Evolutionary conservation across 2,797 vertebrate species (phyloP).

Genomic region (Yasuhikotakia modesta): DNA sequence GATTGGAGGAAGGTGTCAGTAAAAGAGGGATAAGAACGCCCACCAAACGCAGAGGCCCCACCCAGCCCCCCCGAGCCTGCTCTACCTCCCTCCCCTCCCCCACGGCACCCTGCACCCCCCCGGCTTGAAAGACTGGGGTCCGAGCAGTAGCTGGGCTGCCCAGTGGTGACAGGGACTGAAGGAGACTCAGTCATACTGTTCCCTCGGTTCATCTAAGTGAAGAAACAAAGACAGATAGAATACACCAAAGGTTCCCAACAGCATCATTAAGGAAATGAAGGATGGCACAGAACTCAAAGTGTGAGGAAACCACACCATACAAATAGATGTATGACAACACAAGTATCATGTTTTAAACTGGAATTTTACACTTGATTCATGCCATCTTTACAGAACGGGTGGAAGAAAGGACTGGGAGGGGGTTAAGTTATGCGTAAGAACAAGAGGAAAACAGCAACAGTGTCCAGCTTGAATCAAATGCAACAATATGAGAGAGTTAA

Average conservation of each 20-base stretch:
- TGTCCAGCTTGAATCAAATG: conserved; percentile 44
- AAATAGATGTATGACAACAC: conserved; percentile 7
- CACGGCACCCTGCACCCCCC: conserved; percentile 73
- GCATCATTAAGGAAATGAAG: conserved; percentile 38
- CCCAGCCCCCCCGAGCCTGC: conserved; percentile 76
- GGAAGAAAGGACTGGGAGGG: conserved; percentile 51
- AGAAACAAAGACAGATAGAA: conserved; percentile 47
- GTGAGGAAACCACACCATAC: conserved; percentile 17
- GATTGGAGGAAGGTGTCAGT: conserved; percentile 88
- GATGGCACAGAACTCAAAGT: conserved; percentile 25
- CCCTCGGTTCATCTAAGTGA: conserved; percentile 86
- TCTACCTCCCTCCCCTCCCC: conserved; percentile 76
- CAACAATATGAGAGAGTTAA: conserved; percentile 27
- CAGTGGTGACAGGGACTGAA: conserved; percentile 84
- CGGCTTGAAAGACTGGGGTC: conserved; percentile 85
- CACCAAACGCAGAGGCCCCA: conserved; percentile 76
- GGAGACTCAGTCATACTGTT: conserved; percentile 91
- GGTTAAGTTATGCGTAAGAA: conserved; percentile 37
- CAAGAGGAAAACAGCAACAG: conserved; percentile 36
- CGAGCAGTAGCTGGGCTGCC: conserved; percentile 89
- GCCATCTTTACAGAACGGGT: conserved; percentile 24
- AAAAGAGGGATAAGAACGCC: conserved; percentile 84
- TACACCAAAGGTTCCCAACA: conserved; percentile 47
- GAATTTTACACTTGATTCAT: conserved; percentile 29
- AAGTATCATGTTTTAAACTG: conserved; percentile 24